Conservation (phyloP, 2,888 invertebrate genomes). For the Scaptomyza cyrtandrae region DNA sequence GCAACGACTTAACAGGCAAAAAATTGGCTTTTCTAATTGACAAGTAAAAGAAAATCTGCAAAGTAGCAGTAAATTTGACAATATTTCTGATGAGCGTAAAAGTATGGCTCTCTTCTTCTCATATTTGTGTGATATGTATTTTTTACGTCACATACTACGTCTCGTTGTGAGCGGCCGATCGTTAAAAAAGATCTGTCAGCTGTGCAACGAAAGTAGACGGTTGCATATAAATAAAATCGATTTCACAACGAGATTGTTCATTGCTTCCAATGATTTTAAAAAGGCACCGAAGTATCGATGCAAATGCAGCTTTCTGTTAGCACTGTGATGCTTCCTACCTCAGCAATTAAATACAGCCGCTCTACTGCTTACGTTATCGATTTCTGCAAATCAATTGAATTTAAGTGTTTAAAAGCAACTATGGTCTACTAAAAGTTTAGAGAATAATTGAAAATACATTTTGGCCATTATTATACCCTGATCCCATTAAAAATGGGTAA, state of each 20-base stretch:
- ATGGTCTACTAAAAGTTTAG: too few species aligned
- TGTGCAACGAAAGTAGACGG: conserved; percentile 4
- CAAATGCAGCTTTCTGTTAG: not conserved
- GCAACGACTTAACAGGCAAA: conserved; percentile 25
- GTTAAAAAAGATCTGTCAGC: conserved; percentile 41
- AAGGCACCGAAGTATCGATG: not conserved
- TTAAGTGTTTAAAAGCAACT: too few species aligned
- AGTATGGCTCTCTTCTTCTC: conserved; percentile 23
- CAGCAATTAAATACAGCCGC: too few species aligned
- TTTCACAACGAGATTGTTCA: not conserved
- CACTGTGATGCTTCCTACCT: not conserved
- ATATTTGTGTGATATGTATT: conserved; percentile 19
- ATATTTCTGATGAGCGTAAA: conserved; percentile 44
- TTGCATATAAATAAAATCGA: conserved; percentile 13
- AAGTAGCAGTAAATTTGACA: conserved; percentile 38
- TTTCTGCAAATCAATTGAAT: too few species aligned
- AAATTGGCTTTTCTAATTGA: conserved; percentile 27
- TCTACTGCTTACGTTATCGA: too few species aligned
- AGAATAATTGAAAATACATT: too few species aligned
- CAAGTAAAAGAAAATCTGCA: conserved; percentile 35
- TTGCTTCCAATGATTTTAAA: not conserved
- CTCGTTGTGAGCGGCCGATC: conserved; percentile 53
- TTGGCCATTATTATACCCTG: too few species aligned
- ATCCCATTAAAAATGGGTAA: too few species aligned
- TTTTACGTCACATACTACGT: conserved; percentile 53